Evolutionary conservation across 1,140 invertebrate genomes (phyloP).

Genomic region (Eulimnadia texana): DNA sequence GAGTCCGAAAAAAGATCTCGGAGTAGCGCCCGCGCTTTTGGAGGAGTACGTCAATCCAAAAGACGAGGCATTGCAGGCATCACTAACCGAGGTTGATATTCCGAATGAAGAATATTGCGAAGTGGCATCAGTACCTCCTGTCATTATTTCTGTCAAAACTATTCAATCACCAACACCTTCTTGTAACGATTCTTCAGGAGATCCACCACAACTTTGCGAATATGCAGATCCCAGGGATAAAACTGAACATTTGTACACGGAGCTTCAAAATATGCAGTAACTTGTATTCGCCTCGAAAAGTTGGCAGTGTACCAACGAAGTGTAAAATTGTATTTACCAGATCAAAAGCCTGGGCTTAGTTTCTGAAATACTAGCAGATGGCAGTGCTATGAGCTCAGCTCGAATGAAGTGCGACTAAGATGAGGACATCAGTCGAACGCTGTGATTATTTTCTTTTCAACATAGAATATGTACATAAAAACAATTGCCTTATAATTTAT

Average conservation of each 20-base stretch:
- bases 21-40: background rate
- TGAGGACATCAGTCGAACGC: too few relatives aligned
- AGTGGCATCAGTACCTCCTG: background rate
- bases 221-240: conserved; percentile 53
- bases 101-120: background rate
- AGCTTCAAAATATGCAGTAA: too few relatives aligned
- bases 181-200: background rate
- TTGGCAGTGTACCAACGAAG: too few relatives aligned
- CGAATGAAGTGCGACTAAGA: too few relatives aligned
- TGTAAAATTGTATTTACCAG: too few relatives aligned
- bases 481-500: background rate
- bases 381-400: too few relatives aligned
- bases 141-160: too few relatives aligned
- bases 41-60: background rate
- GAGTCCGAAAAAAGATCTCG: background rate
- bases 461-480: background rate
- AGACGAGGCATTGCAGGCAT: background rate
- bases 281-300: too few relatives aligned
- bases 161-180: background rate
- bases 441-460: background rate
- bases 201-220: conserved; percentile 34
- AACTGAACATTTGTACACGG: conserved; percentile 49
- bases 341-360: too few relatives aligned
- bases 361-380: too few relatives aligned
- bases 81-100: background rate